These are phyloP conservation scores for Bruchidius siliquastri DNA, from an alignment of 2,888 invertebrate genomes.

Conservation along the genomic window DNA sequence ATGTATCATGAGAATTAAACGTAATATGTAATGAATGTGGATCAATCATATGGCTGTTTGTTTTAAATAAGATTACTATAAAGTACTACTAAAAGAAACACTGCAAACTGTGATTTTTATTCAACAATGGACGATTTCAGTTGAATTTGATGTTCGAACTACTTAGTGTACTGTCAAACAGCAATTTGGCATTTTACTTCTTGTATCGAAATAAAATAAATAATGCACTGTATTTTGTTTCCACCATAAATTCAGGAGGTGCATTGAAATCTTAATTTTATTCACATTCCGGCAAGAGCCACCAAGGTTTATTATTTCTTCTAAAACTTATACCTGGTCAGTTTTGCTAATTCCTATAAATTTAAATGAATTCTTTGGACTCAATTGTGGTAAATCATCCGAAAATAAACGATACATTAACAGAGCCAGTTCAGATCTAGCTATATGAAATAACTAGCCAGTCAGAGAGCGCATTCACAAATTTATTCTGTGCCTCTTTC, in stretches of 20 bases:
- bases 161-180: neutral
- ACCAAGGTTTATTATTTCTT: neutral
- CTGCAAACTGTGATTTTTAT: too few relatives aligned
- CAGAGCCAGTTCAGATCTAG: too few relatives aligned
- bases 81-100: neutral
- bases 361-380: too few relatives aligned
- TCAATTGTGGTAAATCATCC: too few relatives aligned
- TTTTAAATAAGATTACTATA: neutral
- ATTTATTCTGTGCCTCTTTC: too few relatives aligned
- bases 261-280: neutral
- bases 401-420: too few relatives aligned
- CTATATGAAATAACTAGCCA: too few relatives aligned
- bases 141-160: neutral
- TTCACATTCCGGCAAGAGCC: neutral
- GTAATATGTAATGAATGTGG: neutral
- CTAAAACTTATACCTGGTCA: too few relatives aligned
- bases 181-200: neutral
- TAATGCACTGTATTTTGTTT: neutral
- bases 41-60: neutral
- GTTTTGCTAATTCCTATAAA: too few relatives aligned
- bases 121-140: neutral
- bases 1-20: neutral
- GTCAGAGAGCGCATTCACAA: too few relatives aligned
- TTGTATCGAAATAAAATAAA: neutral
- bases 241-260: neutral